Conservation (phyloP, 2,888 invertebrate genomes). For the Cryptocephalus primarius region DNA sequence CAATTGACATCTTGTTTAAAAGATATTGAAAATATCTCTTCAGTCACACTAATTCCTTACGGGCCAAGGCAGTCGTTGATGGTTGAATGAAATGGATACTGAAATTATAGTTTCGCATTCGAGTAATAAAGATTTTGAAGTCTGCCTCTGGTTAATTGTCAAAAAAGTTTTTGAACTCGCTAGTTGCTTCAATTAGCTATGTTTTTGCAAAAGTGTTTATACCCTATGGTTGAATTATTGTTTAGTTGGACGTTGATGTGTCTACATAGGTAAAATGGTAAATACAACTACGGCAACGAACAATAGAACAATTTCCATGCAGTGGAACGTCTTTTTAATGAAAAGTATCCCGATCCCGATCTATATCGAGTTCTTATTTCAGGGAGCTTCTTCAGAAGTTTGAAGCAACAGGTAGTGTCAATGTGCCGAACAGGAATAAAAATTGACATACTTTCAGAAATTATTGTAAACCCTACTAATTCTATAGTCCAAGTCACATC, state of each 20-base stretch:
- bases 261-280: background rate
- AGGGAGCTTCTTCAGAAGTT: background rate
- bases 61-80: background rate
- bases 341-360: background rate
- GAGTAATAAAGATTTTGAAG: background rate
- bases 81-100: background rate
- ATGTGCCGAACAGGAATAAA: background rate
- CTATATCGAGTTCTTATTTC: background rate
- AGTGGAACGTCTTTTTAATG: background rate
- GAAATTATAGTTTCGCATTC: background rate
- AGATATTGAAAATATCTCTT: background rate
- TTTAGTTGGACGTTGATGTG: background rate
- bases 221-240: background rate
- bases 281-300: background rate
- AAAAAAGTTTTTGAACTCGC: background rate
- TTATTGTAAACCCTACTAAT: constrained; percentile 2
- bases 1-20: background rate
- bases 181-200: background rate
- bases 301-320: background rate
- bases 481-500: constrained; percentile 2
- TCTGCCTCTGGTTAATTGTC: background rate
- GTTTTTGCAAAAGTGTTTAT: background rate
- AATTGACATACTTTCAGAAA: constrained; percentile 3
- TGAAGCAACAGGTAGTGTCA: background rate
- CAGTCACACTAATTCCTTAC: background rate